These are phyloP conservation scores for Proisotoma minuta DNA, from an alignment of 2,888 invertebrate genomes.

Conservation along the genomic window DNA sequence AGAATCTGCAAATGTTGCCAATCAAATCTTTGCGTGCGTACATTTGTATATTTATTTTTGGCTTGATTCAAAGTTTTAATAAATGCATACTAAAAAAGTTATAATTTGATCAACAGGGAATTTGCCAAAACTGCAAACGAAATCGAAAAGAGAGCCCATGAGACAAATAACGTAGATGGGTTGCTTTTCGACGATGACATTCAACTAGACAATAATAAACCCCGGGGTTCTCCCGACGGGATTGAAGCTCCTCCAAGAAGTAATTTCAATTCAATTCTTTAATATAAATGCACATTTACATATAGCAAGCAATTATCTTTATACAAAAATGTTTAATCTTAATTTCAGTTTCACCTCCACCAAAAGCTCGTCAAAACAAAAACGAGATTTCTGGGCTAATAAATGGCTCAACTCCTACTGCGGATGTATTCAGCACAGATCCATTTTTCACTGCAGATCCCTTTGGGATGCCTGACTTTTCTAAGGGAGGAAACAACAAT, in stretches of 20 bases:
- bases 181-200: slow-evolving; percentile 37
- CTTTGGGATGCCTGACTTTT: slow-evolving; percentile 76
- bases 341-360: slow-evolving; percentile 85
- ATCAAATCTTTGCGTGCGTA: slow-evolving; percentile 46
- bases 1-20: slow-evolving; percentile 41
- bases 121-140: slow-evolving; percentile 46
- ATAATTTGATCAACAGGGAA: too few species aligned
- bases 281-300: slow-evolving; percentile 12
- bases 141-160: slow-evolving; percentile 46
- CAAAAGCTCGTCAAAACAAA: slow-evolving; percentile 56
- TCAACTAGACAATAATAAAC: slow-evolving; percentile 28
- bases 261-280: slow-evolving; percentile 21
- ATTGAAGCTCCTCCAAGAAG: slow-evolving; percentile 46
- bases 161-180: slow-evolving; percentile 28
- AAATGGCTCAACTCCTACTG: slow-evolving; percentile 49
- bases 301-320: too few species aligned
- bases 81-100: too few species aligned
- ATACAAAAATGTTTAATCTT: too few species aligned
- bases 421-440: slow-evolving; percentile 74
- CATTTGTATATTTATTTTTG: background rate
- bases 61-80: background rate
- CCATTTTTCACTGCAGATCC: slow-evolving; percentile 67
- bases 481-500: slow-evolving; percentile 18
- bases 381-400: too few species aligned
- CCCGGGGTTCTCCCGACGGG: slow-evolving; percentile 39